A percentile compares a stretch with the other conserved stretches of the same genome.
Evolutionary conservation across 2,797 vertebrate genomes (phyloP).

Genomic region (Cossypha heuglini): DNA sequence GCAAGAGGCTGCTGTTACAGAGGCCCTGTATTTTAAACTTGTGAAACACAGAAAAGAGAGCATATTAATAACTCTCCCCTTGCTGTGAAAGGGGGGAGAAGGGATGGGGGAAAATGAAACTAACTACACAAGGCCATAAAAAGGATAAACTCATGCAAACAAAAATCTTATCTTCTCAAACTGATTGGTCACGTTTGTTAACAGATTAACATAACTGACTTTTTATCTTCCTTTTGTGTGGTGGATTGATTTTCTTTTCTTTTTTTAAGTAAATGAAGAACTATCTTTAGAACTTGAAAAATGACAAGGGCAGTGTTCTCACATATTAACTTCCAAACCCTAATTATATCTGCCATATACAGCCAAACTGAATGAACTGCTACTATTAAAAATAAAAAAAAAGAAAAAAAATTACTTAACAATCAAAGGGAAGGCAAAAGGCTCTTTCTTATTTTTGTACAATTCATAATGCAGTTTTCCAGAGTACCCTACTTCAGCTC

Average conservation of each 20-base stretch:
- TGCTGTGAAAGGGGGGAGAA: accelerated
- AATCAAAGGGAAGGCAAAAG: neutral
- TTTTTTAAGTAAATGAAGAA: neutral
- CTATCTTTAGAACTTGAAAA: neutral
- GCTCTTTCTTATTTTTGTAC: neutral
- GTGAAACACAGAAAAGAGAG: neutral
- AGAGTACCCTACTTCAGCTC: neutral
- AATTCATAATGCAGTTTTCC: neutral
- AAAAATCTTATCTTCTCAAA: neutral
- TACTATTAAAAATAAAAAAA: neutral
- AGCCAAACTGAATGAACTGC: neutral
- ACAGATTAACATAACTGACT: neutral
- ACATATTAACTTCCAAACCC: neutral
- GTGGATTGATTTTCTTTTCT: neutral
- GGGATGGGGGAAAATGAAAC: neutral
- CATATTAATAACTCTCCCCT: neutral
- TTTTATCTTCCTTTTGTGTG: neutral
- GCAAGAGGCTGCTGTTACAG: neutral
- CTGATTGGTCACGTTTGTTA: neutral
- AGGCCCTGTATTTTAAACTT: neutral
- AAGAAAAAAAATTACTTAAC: neutral
- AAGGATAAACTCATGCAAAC: neutral
- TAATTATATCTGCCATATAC: neutral
- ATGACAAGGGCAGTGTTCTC: neutral
- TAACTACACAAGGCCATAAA: neutral